A percentile compares a stretch with the other conserved stretches of the same genome.
phyloP scores from a whole-genome alignment of 2,113 vertebrate genomes.

The Corynorhinus townsendii region DNA sequence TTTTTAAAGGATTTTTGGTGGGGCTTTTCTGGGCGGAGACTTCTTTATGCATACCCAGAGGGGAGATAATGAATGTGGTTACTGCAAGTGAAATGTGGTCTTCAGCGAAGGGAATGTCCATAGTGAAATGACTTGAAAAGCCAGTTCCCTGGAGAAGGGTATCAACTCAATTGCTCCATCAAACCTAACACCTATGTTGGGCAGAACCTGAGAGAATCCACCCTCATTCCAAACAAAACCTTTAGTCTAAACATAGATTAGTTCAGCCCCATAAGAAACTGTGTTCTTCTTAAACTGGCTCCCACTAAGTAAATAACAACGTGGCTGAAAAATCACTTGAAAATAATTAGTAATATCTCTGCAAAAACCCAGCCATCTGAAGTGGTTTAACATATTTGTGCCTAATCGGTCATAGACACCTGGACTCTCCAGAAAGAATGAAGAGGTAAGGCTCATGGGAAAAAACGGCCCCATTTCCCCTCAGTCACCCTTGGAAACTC shows the following conservation, averaged over 20 bases:
- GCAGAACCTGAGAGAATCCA: not conserved
- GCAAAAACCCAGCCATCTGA: not conserved
- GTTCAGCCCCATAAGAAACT: not conserved
- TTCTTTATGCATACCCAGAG: too few species aligned
- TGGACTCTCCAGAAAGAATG: not conserved
- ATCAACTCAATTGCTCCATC: too few species aligned
- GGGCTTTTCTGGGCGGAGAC: too few species aligned
- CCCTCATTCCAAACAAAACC: not conserved
- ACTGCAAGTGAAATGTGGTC: too few species aligned
- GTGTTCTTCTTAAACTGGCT: not conserved
- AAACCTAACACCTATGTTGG: too few species aligned
- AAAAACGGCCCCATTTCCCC: not conserved
- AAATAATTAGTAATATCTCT: not conserved
- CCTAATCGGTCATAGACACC: not conserved
- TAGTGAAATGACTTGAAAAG: too few species aligned
- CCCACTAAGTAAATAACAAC: not conserved
- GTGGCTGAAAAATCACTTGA: not conserved
- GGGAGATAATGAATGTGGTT: too few species aligned
- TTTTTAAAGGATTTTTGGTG: too few species aligned
- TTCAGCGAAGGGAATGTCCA: too few species aligned
- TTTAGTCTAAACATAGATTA: not conserved
- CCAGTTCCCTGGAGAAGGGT: too few species aligned
- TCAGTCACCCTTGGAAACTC: conserved; percentile 45
- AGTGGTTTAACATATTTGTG: not conserved
- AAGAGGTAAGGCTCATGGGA: not conserved